Evolutionary conservation across 2,797 vertebrate species (phyloP).

Genomic region (Chromis chromis): DNA sequence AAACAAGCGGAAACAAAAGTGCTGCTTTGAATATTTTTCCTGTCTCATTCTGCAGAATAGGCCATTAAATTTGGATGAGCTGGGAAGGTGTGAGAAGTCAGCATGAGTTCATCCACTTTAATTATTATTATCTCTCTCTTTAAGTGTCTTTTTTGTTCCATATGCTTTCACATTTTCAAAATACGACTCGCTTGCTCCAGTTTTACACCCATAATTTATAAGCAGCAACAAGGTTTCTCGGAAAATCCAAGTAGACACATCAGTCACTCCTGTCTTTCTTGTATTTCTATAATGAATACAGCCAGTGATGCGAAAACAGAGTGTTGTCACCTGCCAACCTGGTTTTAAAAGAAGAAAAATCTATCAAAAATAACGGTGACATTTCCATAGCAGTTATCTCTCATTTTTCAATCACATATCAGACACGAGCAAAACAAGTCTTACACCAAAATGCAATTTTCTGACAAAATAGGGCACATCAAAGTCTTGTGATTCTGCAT

Average conservation of each 20-base stretch:
- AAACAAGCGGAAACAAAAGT: neutral
- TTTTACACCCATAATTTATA: neutral
- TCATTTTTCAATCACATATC: neutral
- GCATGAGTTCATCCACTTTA: neutral
- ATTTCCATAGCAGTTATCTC: neutral
- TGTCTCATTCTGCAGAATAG: conserved; percentile 60
- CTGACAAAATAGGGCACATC: conserved; percentile 47
- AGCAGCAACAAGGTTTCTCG: neutral
- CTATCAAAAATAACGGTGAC: neutral
- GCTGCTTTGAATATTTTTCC: conserved; percentile 43
- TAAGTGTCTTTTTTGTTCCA: neutral
- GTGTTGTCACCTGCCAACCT: neutral
- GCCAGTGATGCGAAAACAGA: conserved; percentile 15
- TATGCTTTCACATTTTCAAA: neutral
- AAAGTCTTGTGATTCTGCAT: conserved; percentile 16
- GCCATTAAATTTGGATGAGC: neutral
- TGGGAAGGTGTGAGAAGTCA: conserved; percentile 1
- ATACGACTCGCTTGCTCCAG: neutral
- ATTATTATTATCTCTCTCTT: neutral
- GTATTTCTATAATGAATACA: conserved; percentile 23
- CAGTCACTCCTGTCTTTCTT: conserved; percentile 6
- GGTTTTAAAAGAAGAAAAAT: conserved; percentile 1
- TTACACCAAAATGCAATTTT: conserved; percentile 17
- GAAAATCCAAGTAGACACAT: conserved; percentile 5
- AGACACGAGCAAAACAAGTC: conserved; percentile 9